Base-by-base conservation (phyloP, 2,797 vertebrate genomes). In the Centropyge bicolor region DNA sequence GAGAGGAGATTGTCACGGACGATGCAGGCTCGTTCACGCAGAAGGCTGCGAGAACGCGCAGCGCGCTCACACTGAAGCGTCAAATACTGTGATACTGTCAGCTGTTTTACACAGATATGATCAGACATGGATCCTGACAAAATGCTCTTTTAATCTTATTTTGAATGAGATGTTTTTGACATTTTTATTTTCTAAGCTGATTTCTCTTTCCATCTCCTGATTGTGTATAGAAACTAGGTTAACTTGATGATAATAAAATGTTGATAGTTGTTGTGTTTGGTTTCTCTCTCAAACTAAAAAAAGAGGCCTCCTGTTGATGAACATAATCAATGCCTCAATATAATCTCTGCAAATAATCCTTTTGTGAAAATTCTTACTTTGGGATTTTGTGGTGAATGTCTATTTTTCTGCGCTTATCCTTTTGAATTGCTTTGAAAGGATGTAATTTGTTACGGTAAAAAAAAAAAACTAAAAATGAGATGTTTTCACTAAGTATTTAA, bases 1-100 rank as follows among this genome's bases (percentile, higher is more conserved):
- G 64, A 70, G 14, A 70, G 38, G 9, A 13, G 40, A 59, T 70
- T 51, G 71, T 83, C 66, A 76, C 67, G 27, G 59, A 72, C 61
- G 83, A 83, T 73, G 74, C n/a, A 84, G 74, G 88, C 89, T 75
- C 88, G 88, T 78, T 82, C 89, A 75, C 72, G 71, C 46, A 52
- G 36, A 68, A 9, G 51, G 24, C 27, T 1, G 20, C 78, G 73
- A 70, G 91, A 84, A 83, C 86, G 89, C 78, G 93, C 88, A 7
- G 89, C 88, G 71, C 87, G 87, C 57, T 79, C 87, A 79, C 1
- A 46, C 2, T 36, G 4, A 35, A 78, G 59, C 36, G 3, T 55
- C 45, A 41, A 45, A 60, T 52, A 48, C 7, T 17, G 24, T 6
- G 51, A 76, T 22, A 8, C 60, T 35, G 31, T 51, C 27, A 49